These are phyloP conservation scores for Sphyrna mokarran DNA, from an alignment of 2,113 vertebrate genomes.

Conservation along the genomic window DNA sequence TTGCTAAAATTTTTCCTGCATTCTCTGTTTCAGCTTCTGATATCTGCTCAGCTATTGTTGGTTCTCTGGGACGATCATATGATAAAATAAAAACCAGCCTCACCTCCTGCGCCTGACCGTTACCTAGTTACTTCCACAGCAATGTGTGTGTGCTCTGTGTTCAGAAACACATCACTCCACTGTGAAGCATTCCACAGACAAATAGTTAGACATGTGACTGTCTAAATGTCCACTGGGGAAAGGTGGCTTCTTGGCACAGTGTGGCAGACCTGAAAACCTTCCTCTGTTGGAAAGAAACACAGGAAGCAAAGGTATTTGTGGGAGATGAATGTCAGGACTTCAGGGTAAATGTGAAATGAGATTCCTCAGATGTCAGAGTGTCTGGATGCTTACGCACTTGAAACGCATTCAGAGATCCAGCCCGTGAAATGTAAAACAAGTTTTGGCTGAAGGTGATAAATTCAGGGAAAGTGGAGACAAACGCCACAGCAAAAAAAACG, in stretches of 20 bases:
- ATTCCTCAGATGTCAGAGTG: not conserved
- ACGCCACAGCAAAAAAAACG: not conserved
- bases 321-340: not conserved
- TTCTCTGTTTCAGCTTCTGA: no score
- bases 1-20: no score
- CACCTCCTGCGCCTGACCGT: not conserved
- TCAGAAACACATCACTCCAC: not conserved
- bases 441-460: not conserved
- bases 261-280: not conserved
- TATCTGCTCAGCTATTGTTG: no score
- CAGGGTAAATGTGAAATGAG: not conserved
- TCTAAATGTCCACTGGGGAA: not conserved
- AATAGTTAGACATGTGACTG: not conserved
- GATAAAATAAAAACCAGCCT: not conserved
- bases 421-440: not conserved
- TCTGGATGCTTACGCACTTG: not conserved
- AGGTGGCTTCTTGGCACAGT: no score
- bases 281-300: not conserved
- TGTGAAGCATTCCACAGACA: not conserved
- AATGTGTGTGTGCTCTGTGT: no score
- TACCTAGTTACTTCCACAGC: no score
- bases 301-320: not conserved
- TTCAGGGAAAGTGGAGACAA: not conserved
- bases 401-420: not conserved
- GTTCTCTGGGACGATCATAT: no score